phyloP scores from a whole-genome alignment of 2,797 vertebrate species.

The Aphelocoma californica region DNA sequence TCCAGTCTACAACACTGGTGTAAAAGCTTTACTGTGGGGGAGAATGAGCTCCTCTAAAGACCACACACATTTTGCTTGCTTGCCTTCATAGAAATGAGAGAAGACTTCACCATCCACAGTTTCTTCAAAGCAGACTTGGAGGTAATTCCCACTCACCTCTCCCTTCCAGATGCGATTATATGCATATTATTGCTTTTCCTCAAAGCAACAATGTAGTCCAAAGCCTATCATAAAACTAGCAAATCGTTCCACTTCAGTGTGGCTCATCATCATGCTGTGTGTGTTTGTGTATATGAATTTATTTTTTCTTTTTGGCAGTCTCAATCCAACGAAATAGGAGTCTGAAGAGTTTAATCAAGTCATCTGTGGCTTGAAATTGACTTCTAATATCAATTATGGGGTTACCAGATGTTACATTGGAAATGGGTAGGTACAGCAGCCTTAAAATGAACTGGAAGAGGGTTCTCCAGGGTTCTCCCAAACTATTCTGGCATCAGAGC shows the following conservation, averaged over 20 bases:
- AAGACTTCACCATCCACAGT: background rate
- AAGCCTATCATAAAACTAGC: background rate
- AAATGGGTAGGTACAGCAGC: background rate
- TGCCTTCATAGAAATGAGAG: background rate
- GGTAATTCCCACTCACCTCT: background rate
- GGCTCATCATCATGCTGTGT: background rate
- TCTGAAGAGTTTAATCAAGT: background rate
- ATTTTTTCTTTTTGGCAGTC: background rate
- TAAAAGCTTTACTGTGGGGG: background rate
- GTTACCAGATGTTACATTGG: background rate
- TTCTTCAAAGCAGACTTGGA: background rate
- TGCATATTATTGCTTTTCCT: background rate
- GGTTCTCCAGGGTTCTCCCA: background rate
- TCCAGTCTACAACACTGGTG: background rate
- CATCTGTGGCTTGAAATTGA: background rate
- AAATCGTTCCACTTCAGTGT: background rate
- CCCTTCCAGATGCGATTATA: background rate
- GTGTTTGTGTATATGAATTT: background rate
- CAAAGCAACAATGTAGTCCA: background rate
- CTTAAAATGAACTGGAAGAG: background rate
- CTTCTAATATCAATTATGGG: background rate
- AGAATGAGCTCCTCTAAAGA: background rate
- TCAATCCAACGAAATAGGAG: background rate
- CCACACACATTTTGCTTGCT: fast-evolving
- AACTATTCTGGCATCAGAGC: background rate